These are phyloP conservation scores for Avahi laniger DNA, from an alignment of 2,797 vertebrate genomes.

Conservation along the genomic window DNA sequence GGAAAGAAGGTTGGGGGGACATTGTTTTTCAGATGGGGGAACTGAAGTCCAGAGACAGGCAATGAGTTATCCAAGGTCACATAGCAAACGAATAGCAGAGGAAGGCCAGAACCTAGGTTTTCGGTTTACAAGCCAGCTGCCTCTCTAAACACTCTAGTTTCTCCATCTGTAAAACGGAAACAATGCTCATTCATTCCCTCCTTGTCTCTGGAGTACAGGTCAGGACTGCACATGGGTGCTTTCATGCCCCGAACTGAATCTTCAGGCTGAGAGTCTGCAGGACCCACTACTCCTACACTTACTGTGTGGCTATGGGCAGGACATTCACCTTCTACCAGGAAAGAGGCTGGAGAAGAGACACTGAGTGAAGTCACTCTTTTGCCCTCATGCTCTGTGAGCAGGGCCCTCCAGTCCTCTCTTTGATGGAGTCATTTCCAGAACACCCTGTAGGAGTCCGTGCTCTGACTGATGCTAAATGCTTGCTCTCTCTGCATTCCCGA, in stretches of 20 bases:
- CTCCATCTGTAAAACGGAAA: neutral
- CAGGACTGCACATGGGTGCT: neutral
- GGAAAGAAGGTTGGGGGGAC: neutral
- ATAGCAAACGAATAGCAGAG: constrained; percentile 20
- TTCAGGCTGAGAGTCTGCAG: neutral
- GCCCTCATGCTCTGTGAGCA: neutral
- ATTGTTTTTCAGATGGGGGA: neutral
- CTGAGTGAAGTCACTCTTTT: neutral
- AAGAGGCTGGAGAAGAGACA: neutral
- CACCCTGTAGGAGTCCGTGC: neutral
- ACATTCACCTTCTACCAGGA: neutral
- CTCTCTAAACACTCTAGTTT: neutral
- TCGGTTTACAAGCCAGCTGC: neutral
- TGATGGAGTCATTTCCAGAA: neutral
- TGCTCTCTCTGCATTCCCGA: neutral
- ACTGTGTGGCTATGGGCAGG: neutral
- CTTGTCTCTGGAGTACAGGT: neutral
- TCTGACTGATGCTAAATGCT: neutral
- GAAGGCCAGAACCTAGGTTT: neutral
- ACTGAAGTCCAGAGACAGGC: neutral
- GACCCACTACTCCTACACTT: neutral
- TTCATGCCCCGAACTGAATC: neutral
- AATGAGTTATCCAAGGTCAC: neutral
- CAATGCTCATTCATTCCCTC: neutral
- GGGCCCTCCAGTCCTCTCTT: neutral